phyloP scores from a whole-genome alignment of 2,888 invertebrate genomes.

The Oegoconia quadripuncta region DNA sequence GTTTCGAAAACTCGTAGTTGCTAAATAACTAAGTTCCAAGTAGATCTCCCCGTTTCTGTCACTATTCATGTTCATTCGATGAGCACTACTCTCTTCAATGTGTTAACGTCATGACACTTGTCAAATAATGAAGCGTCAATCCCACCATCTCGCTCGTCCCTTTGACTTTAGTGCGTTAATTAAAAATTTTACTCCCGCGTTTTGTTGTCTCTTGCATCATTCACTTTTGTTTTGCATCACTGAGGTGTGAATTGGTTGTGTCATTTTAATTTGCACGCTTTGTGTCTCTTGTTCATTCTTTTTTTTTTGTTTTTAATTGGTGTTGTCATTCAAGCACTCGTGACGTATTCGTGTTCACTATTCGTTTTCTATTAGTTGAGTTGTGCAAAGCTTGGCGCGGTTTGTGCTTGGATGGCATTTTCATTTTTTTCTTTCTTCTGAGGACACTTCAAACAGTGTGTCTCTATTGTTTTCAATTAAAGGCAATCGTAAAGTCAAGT shows the following conservation, averaged over 20 bases:
- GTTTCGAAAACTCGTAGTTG: constrained; percentile 7
- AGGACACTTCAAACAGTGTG: too few relatives aligned
- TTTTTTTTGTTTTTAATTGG: constrained; percentile 59
- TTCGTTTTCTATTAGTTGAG: too few relatives aligned
- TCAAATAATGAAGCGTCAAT: constrained; percentile 65
- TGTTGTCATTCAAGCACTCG: constrained; percentile 26
- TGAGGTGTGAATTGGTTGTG: constrained; percentile 68
- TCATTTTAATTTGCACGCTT: constrained; percentile 40
- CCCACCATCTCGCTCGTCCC: constrained; percentile 55
- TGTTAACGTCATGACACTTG: constrained; percentile 55
- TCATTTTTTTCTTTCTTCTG: too few relatives aligned
- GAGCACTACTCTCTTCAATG: constrained; percentile 55
- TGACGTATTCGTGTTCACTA: too few relatives aligned
- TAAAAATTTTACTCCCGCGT: constrained; percentile 69
- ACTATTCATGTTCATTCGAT: constrained; percentile 47
- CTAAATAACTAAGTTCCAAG: too few relatives aligned
- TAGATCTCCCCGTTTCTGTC: not conserved
- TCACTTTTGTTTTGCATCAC: constrained; percentile 70
- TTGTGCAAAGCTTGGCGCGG: too few relatives aligned
- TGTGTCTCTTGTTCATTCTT: constrained; percentile 42
- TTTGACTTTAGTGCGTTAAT: constrained; percentile 66
- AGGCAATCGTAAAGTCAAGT: too few relatives aligned
- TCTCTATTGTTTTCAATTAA: too few relatives aligned
- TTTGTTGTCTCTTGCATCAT: constrained; percentile 44
- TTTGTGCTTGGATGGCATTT: too few relatives aligned